These are phyloP conservation scores for Intellagama lesueurii DNA, from an alignment of 2,797 vertebrate genomes.

Conservation along the genomic window DNA sequence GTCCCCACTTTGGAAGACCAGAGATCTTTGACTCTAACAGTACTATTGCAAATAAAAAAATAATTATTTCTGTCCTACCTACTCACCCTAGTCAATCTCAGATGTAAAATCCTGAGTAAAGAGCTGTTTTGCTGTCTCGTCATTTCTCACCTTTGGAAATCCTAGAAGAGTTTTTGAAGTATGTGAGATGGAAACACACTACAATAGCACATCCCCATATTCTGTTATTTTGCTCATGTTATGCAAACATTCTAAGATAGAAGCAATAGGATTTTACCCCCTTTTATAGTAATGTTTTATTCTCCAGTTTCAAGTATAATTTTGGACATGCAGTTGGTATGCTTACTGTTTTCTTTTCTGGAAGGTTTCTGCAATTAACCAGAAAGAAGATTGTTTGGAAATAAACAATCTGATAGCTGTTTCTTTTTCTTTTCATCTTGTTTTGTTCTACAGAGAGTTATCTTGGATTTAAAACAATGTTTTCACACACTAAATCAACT, in stretches of 20 bases:
- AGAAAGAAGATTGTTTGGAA: background rate
- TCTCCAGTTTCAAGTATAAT: background rate
- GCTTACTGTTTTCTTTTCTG: background rate
- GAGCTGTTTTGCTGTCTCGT: no score
- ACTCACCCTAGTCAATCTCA: background rate
- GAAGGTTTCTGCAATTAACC: background rate
- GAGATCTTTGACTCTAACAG: background rate
- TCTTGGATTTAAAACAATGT: slow-evolving; percentile 41
- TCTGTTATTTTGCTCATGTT: no score
- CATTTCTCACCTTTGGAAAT: no score
- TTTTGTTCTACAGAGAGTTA: background rate
- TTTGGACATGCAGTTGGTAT: background rate
- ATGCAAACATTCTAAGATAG: background rate
- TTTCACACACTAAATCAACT: background rate
- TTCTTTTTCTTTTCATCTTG: slow-evolving; percentile 27
- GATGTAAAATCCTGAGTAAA: background rate
- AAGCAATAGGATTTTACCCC: background rate
- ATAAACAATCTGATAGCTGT: background rate
- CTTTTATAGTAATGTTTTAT: background rate
- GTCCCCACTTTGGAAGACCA: background rate
- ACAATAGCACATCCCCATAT: no score
- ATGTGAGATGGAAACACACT: no score
- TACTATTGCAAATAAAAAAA: background rate
- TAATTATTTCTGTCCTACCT: background rate
- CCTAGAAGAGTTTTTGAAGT: no score